Conservation (phyloP, 2,113 vertebrate species). For the Rhinogobius similis region DNA sequence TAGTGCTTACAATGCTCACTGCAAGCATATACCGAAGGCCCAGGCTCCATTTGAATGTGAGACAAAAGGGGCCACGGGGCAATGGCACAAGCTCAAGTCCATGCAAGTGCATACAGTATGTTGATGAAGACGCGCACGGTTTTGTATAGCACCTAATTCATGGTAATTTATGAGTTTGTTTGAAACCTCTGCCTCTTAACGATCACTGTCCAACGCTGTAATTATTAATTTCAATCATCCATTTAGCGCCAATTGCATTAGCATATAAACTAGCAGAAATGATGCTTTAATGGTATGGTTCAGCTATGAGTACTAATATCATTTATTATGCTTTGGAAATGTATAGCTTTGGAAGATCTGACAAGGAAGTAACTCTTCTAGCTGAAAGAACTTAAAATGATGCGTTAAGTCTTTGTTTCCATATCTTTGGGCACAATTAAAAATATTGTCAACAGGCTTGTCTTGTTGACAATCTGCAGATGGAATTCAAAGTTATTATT, state of each 20-base stretch:
- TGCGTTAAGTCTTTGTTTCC: slow-evolving; percentile 15
- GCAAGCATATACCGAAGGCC: slow-evolving; percentile 59
- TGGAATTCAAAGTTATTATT: slow-evolving; percentile 59
- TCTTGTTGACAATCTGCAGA: slow-evolving; percentile 41
- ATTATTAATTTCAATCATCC: slow-evolving; percentile 65
- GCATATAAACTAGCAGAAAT: slow-evolving; percentile 52
- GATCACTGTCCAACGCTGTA: slow-evolving; percentile 45
- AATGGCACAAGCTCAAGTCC: slow-evolving; percentile 52
- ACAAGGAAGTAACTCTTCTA: slow-evolving; percentile 19
- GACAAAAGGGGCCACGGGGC: slow-evolving; percentile 65
- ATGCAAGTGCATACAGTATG: slow-evolving; percentile 42
- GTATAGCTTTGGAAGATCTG: slow-evolving; percentile 18
- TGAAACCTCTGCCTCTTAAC: slow-evolving; percentile 55
- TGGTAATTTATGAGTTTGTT: slow-evolving; percentile 63
- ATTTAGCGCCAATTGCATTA: slow-evolving; percentile 45
- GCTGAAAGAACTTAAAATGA: slow-evolving; percentile 26
- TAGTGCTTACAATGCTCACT: slow-evolving; percentile 66
- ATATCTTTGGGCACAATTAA: slow-evolving; percentile 27
- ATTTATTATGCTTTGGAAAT: slow-evolving; percentile 40
- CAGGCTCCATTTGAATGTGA: slow-evolving; percentile 56
- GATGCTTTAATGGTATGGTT: slow-evolving; percentile 44
- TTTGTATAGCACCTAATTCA: slow-evolving; percentile 54
- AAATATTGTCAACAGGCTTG: slow-evolving; percentile 29
- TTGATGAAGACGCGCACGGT: slow-evolving; percentile 54
- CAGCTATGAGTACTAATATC: slow-evolving; percentile 41